Evolutionary conservation across 2,113 vertebrate species (phyloP).

Genomic region (Ochotona curzoniae): DNA sequence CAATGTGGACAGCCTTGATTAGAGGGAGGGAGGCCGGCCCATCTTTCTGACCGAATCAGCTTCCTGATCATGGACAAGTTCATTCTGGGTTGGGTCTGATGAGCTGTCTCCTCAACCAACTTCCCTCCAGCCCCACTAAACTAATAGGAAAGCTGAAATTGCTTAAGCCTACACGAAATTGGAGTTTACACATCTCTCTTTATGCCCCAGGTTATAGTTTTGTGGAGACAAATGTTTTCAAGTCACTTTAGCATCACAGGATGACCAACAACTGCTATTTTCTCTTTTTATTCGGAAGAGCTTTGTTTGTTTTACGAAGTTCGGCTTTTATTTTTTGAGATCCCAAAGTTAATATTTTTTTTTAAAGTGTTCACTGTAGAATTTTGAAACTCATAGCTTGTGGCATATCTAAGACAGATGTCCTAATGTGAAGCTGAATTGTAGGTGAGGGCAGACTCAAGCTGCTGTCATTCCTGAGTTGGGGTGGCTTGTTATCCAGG

Average conservation of each 20-base stretch:
- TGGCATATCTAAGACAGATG: background rate
- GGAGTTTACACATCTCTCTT: background rate
- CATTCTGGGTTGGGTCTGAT: rapidly evolving
- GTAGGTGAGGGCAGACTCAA: background rate
- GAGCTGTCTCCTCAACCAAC: background rate
- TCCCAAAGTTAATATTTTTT: background rate
- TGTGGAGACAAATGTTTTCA: background rate
- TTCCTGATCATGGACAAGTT: background rate
- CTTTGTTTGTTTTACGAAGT: background rate
- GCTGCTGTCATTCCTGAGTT: background rate
- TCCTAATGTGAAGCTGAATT: background rate
- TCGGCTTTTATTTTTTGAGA: background rate
- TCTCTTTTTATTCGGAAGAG: background rate
- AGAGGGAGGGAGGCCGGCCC: background rate
- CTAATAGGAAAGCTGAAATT: conserved; percentile 59
- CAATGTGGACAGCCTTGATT: conserved; percentile 74
- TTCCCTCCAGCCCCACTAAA: background rate
- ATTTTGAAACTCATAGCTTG: background rate
- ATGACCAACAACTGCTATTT: background rate
- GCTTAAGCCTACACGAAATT: background rate
- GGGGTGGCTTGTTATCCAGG: background rate
- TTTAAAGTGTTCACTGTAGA: background rate
- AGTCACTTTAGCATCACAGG: background rate
- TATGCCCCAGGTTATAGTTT: background rate
- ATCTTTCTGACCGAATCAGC: background rate